phyloP scores from a whole-genome alignment of 1,140 invertebrate species.

The Harlomillsia oculata region DNA sequence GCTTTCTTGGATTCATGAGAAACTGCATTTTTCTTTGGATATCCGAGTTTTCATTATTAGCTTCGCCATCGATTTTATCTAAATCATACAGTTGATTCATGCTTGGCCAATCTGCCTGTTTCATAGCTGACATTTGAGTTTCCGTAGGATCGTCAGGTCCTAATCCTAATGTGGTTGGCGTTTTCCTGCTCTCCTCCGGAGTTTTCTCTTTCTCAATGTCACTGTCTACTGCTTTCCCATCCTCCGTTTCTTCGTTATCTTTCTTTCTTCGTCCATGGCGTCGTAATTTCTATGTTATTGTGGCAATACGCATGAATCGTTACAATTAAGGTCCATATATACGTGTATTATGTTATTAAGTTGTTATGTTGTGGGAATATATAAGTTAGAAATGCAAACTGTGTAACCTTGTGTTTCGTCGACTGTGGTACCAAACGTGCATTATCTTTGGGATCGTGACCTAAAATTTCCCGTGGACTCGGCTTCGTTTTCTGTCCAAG shows the following conservation, averaged over 20 bases:
- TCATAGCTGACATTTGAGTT: constrained; percentile 22
- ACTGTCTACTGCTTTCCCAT: not conserved
- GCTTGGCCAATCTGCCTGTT: not conserved
- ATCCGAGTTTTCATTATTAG: too few species aligned
- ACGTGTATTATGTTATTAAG: too few species aligned
- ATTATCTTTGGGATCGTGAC: too few species aligned
- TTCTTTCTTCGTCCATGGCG: constrained; percentile 23
- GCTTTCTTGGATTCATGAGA: not conserved
- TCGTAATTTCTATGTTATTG: constrained; percentile 23
- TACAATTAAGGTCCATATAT: not conserved
- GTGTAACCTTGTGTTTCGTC: constrained; percentile 6
- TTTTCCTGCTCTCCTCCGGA: not conserved
- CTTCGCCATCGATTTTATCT: not conserved
- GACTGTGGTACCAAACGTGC: not conserved
- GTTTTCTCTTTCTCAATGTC: not conserved
- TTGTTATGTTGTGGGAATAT: too few species aligned
- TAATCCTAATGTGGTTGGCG: not conserved
- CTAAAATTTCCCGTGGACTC: not conserved
- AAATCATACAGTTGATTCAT: not conserved
- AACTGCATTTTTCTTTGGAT: too few species aligned
- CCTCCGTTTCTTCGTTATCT: not conserved
- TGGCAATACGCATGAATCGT: not conserved
- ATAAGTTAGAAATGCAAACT: too few species aligned
- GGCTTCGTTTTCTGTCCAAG: constrained; percentile 25
- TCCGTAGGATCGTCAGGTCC: constrained; percentile 19